Conservation (phyloP, 2,888 invertebrate species). For the Electrophaes corylata region DNA sequence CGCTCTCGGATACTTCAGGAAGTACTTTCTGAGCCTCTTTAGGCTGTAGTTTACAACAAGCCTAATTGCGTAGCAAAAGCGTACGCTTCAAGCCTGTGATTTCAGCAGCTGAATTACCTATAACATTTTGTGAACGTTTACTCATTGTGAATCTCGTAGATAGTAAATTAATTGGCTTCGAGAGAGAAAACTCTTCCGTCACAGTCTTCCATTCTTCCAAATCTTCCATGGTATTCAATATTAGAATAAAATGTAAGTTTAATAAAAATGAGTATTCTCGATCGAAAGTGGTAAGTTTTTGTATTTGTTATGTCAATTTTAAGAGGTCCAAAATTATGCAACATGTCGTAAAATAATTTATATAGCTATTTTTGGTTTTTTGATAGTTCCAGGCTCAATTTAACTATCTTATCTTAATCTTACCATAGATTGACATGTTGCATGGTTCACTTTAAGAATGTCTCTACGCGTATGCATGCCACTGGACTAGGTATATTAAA, state of each 20-base stretch:
- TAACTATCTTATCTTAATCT: neutral
- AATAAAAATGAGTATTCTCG: conserved; percentile 5
- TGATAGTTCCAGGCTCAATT: no score
- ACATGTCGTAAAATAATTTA: neutral
- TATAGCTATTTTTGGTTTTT: no score
- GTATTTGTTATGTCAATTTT: neutral
- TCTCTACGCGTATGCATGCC: conserved; percentile 39
- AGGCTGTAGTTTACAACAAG: conserved; percentile 14
- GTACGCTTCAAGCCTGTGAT: conserved; percentile 10
- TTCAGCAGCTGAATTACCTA: conserved; percentile 1
- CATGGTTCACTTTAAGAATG: conserved; percentile 35
- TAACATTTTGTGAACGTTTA: conserved; percentile 13
- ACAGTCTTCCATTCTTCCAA: conserved; percentile 14
- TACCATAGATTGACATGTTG: conserved; percentile 25
- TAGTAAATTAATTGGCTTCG: conserved; percentile 5
- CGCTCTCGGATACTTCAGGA: neutral
- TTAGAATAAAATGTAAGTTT: neutral
- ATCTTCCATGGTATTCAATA: neutral
- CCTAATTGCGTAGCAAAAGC: neutral
- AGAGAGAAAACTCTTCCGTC: conserved; percentile 10
- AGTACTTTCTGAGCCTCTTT: neutral
- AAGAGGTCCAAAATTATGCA: conserved; percentile 23
- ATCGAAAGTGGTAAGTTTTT: conserved; percentile 7
- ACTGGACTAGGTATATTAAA: neutral
- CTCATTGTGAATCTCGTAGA: conserved; percentile 14